Percentiles rank a stretch among this genome's conserved stretches.
Conservation (phyloP, 2,113 vertebrate genomes). For the Sphyrna mokarran region DNA sequence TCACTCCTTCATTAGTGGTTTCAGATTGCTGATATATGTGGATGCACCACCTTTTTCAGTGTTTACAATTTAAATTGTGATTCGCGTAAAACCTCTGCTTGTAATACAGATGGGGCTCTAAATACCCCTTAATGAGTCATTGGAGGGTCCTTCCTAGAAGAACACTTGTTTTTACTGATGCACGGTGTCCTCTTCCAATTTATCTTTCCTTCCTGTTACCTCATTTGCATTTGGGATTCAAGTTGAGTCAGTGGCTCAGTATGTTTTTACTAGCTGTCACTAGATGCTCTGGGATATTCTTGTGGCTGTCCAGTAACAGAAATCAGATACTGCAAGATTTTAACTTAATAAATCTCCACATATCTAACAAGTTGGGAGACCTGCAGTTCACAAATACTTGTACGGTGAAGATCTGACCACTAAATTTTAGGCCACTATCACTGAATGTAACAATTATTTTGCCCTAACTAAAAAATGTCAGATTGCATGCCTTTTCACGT, state of each 20-base stretch:
- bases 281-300: no score
- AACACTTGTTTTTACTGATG: neutral
- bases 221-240: neutral
- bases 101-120: neutral
- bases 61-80: conserved; percentile 19
- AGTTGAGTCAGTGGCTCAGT: neutral
- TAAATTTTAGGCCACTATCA: neutral
- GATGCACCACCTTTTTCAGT: conserved; percentile 1
- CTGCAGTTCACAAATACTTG: neutral
- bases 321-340: neutral
- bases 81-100: conserved; percentile 6
- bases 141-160: neutral
- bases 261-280: neutral
- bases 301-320: neutral
- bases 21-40: neutral
- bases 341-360: neutral
- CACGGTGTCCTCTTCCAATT: neutral
- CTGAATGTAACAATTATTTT: neutral
- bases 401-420: neutral
- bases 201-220: neutral
- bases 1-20: neutral
- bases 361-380: no score
- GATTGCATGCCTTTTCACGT: neutral
- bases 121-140: neutral
- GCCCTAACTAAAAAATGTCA: neutral